Base-by-base conservation (phyloP, 2,888 invertebrate species). In the Osmoderma eremita region DNA sequence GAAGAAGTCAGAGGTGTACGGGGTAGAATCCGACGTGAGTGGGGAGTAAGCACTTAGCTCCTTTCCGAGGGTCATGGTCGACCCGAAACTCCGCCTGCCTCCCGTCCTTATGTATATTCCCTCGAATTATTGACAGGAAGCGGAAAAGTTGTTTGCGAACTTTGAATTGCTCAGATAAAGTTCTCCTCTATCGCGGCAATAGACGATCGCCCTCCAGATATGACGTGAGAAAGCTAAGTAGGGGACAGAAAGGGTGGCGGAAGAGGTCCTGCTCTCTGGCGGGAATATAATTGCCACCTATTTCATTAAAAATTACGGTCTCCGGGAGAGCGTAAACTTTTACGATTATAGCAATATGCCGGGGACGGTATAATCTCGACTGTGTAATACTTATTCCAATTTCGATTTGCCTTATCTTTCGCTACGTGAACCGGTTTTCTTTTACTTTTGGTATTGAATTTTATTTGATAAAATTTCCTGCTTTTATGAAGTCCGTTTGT, bases 91-190 rank as follows among this genome's bases (percentile, higher is more conserved):
- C 41, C 17, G 42, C 45, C 45, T n/a, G n/a, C 58, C 45, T 45
- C 58, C 45, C 30, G 58, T 61, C 45, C 45, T 61, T 61, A 61
- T 61, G 58, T 61, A 61, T 61, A 45, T 61, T 36, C 30, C 45
- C 15, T 41, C 38, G 15, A 45, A 61, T 61, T 61, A 61, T 61
- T 61, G 58, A 48, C 58, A 45, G 58, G 45, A 45, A 61, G 58
- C 24, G 20, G 58, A 45, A 30, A 48, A 61, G 45, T 30, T 30
- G 30, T 45, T 61, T 5, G 17, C 41, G 24, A 61, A 61, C 58
- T 61, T 61, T 56, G 41, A 56, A 56, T 56, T 61, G 45, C 45
- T 61, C 24, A 61, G 58, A 61, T 61, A 61, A 61, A 61, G 24
- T 61, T 61, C 45, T 61, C 30, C 45, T 61, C 30, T 30, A 61